Evolutionary conservation across 2,113 vertebrate genomes (phyloP).

Genomic region (Indicator maculatus): DNA sequence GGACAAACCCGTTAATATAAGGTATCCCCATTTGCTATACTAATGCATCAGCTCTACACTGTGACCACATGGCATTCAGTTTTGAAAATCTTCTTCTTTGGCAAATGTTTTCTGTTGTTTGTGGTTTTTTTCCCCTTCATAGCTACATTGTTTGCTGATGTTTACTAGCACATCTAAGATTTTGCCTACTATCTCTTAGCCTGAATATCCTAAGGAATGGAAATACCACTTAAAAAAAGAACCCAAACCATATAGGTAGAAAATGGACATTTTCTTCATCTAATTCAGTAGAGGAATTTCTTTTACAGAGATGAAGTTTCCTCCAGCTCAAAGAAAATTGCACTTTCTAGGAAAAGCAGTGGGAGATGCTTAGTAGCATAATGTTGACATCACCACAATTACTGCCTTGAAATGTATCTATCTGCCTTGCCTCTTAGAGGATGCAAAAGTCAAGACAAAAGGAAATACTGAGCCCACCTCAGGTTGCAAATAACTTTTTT

Average conservation of each 20-base stretch:
- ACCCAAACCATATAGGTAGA: background rate
- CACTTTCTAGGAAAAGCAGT: background rate
- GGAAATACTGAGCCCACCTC: background rate
- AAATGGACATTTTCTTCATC: background rate
- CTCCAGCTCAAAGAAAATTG: background rate
- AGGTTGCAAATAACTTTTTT: background rate
- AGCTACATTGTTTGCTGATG: background rate
- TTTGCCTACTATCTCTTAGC: background rate
- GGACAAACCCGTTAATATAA: background rate
- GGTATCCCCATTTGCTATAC: background rate
- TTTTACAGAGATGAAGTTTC: background rate
- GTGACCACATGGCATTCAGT: background rate
- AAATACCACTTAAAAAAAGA: background rate
- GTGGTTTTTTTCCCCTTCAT: background rate
- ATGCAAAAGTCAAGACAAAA: background rate
- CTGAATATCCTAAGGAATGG: background rate
- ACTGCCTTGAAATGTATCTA: background rate
- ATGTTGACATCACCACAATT: background rate
- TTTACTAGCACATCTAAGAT: background rate
- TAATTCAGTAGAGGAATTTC: background rate
- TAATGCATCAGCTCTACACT: background rate
- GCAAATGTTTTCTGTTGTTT: background rate
- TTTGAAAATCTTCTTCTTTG: background rate
- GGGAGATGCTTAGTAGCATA: background rate
- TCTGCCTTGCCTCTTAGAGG: background rate